A percentile compares a stretch with the other conserved stretches of the same genome.
These are phyloP conservation scores for Drosophila biarmipes DNA, from an alignment of 1,140 invertebrate genomes.

Conservation along the genomic window DNA sequence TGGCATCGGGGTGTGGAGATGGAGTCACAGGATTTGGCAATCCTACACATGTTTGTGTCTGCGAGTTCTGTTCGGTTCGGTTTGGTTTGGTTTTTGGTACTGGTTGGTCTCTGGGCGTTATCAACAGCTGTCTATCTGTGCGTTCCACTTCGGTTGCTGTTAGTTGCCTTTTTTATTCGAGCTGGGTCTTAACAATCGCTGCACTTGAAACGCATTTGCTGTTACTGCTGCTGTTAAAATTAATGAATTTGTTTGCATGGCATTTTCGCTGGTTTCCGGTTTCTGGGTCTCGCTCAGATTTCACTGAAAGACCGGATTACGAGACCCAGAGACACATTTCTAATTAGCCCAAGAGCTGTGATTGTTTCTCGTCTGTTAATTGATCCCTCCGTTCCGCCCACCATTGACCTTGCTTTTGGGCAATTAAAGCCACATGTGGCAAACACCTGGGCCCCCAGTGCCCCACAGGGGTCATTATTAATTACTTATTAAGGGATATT, in stretches of 20 bases:
- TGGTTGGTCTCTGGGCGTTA: conserved; percentile 44
- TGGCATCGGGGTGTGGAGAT: background rate
- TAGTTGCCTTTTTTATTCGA: conserved; percentile 13
- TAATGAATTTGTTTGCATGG: conserved; percentile 68
- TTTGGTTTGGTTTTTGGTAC: conserved; percentile 17
- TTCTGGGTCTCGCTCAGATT: background rate
- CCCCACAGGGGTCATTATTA: conserved; percentile 51
- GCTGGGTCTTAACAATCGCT: conserved; percentile 29
- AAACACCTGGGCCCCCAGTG: conserved; percentile 43
- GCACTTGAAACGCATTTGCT: conserved; percentile 65
- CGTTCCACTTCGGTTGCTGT: conserved; percentile 35
- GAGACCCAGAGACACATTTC: conserved; percentile 2
- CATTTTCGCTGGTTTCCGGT: conserved; percentile 9
- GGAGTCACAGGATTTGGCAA: conserved; percentile 42
- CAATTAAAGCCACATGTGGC: conserved; percentile 57
- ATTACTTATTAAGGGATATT: conserved; percentile 74
- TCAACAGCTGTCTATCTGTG: conserved; percentile 64
- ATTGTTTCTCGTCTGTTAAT: conserved; percentile 41
- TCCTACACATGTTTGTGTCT: conserved; percentile 58
- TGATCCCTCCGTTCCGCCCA: conserved; percentile 16
- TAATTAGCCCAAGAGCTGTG: conserved; percentile 14
- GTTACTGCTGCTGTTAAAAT: conserved; percentile 52
- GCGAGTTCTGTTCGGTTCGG: conserved; percentile 15
- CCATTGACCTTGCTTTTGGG: conserved; percentile 3
- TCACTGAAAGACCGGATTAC: background rate